phyloP scores from a whole-genome alignment of 2,888 invertebrate species.

The Hermaeophaga mercurialis region DNA sequence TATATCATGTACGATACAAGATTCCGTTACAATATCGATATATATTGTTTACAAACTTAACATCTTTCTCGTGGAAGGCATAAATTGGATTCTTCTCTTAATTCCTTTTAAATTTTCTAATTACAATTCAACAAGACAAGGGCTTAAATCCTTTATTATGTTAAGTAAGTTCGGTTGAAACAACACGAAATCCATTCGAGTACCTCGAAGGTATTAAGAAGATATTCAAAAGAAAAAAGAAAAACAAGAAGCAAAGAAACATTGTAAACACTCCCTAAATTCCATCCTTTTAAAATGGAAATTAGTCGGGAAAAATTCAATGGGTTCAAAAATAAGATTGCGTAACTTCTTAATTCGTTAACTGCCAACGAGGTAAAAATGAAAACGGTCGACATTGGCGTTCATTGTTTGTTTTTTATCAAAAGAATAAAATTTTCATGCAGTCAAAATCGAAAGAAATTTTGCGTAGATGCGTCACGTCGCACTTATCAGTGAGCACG shows the following conservation, averaged over 20 bases:
- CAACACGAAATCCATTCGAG: slow-evolving; percentile 13
- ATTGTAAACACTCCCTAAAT: slow-evolving; percentile 26
- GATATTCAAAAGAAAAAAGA: slow-evolving; percentile 9
- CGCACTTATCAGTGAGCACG: no score
- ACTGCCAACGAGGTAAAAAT: no score
- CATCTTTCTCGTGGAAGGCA: no score
- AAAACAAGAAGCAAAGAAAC: slow-evolving; percentile 10
- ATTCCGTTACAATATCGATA: no score
- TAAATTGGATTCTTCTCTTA: no score
- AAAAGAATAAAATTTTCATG: no score
- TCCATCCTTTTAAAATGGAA: slow-evolving; percentile 27
- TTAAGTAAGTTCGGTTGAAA: slow-evolving; percentile 16
- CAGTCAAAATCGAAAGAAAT: no score
- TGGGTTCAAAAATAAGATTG: slow-evolving; percentile 20
- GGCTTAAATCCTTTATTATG: slow-evolving; percentile 4
- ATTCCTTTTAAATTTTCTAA: neutral
- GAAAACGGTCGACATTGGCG: no score
- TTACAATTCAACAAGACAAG: neutral
- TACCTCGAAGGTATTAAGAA: slow-evolving; percentile 22
- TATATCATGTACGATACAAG: no score
- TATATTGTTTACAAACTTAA: no score
- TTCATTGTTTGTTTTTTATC: no score
- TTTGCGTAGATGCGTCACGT: no score
- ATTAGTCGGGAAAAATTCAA: slow-evolving; percentile 26
- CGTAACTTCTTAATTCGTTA: slow-evolving; percentile 19